Base-by-base conservation (phyloP, 1,140 invertebrate genomes). In the Spodoptera frugiperda region DNA sequence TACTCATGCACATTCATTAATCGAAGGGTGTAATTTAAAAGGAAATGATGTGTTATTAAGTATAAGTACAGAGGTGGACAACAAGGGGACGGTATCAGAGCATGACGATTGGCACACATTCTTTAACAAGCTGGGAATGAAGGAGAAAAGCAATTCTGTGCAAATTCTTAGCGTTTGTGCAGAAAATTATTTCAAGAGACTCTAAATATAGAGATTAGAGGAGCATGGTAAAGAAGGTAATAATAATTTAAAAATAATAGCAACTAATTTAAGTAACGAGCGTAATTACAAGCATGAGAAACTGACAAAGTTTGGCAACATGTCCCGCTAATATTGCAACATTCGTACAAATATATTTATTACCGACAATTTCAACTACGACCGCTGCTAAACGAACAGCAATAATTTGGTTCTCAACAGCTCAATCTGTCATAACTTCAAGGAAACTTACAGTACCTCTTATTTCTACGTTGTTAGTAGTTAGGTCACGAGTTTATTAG, bases 371-470 rank as follows among this genome's bases (percentile, higher is more conserved):
- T 65, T 4, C 11, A n/a, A 10, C 19, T 12, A 53, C 30, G 51
- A 46, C 39, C 48, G 48, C 30, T 48, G 51, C n/a, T 68, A 51
- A 68, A 68, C 30, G n/a, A 51, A 53, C 14, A 9, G 61, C 19
- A 48, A 49, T 25, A 17, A 65, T 65, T 65, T 14, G 44, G 44
- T 65, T 65, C 44, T 68, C 65, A 30, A 68, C 65, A 68, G 48
- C 21, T 65, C 44, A 17, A 68, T 51, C 65, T 68, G 65, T 68
- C 65, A 68, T 30, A 53, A 68, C 65, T 30, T 68, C 48, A 53
- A 17, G 48, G 65, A 68, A 68, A 68, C 48, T 15, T 51, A 17
- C 63, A 21, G 14, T 68, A 46, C 15, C 46, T 68, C 11, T 19
- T 8, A 51, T 65, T 65, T 49, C 61, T 48, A 68, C 12, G 15